A percentile compares a stretch with the other conserved stretches of the same genome.
Conservation (phyloP, 2,888 invertebrate species). For the Parnassius orleans region DNA sequence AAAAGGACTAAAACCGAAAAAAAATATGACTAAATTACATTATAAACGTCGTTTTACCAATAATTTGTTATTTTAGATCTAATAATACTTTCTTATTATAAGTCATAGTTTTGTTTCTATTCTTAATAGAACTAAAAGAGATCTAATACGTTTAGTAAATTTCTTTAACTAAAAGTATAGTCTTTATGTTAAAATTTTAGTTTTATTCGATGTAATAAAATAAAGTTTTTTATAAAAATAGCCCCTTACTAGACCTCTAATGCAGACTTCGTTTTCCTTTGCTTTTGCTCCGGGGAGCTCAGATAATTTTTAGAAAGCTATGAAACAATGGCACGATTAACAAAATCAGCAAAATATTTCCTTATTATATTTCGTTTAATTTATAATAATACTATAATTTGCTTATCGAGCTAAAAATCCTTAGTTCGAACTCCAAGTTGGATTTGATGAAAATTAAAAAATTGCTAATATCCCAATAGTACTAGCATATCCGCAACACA, state of each 20-base stretch:
- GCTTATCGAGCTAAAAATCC: conserved; percentile 19
- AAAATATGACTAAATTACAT: no score
- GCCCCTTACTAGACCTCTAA: conserved; percentile 20
- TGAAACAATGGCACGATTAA: no score
- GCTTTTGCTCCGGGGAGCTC: conserved; percentile 21
- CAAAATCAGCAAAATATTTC: no score
- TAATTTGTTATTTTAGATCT: no score
- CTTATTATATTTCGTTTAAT: no score
- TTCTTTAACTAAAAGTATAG: conserved; percentile 7
- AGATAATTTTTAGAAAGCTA: conserved; percentile 14
- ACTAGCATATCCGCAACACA: no score
- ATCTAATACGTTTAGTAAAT: conserved; percentile 7
- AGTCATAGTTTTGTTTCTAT: no score
- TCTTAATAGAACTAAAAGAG: background rate
- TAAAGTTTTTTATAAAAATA: conserved; percentile 20
- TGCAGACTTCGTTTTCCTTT: conserved; percentile 17
- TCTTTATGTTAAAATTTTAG: conserved; percentile 20
- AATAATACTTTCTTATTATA: no score
- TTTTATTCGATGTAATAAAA: conserved; percentile 25
- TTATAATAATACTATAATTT: conserved; percentile 1
- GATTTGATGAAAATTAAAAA: background rate
- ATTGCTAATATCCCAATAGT: no score
- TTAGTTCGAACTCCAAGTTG: conserved; percentile 5
- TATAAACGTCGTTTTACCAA: no score
- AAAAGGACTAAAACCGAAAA: no score